Conservation (phyloP, 2,888 invertebrate genomes). For the Drosophila lutescens region DNA sequence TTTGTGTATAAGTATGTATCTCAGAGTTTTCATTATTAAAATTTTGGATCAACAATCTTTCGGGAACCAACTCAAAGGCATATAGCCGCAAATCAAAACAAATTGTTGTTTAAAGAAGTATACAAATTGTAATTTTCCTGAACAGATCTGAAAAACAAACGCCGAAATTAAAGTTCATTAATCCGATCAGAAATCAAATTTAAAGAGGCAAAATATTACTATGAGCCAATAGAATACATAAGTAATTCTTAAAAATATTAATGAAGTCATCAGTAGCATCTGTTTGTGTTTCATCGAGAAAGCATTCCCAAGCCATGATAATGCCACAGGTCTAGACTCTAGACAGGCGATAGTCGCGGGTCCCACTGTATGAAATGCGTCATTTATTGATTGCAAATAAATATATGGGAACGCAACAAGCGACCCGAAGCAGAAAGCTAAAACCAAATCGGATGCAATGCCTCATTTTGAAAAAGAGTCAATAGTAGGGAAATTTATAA, state of each 20-base stretch:
- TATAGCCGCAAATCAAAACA: conserved; percentile 28
- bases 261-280: conserved; percentile 33
- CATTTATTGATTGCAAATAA: conserved; percentile 39
- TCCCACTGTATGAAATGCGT: conserved; percentile 30
- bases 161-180: conserved; percentile 1
- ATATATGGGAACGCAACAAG: conserved; percentile 19
- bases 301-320: conserved; percentile 24
- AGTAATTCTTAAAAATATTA: conserved; percentile 22
- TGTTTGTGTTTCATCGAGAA: conserved; percentile 1
- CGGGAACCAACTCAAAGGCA: conserved; percentile 23
- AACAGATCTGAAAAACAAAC: neutral
- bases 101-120: neutral
- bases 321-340: conserved; percentile 19
- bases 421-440: conserved; percentile 6
- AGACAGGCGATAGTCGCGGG: conserved; percentile 12
- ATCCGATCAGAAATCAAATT: conserved; percentile 10
- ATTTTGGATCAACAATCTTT: neutral
- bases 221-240: neutral
- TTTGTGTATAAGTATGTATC: conserved; percentile 16
- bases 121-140: neutral
- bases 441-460: conserved; percentile 8
- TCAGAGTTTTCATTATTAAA: neutral
- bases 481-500: neutral
- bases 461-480: neutral
- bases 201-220: conserved; percentile 1